A percentile compares a stretch with the other conserved stretches of the same genome.
These are phyloP conservation scores for Philotrypesis tridentata DNA, from an alignment of 1,140 invertebrate species.

Conservation along the genomic window DNA sequence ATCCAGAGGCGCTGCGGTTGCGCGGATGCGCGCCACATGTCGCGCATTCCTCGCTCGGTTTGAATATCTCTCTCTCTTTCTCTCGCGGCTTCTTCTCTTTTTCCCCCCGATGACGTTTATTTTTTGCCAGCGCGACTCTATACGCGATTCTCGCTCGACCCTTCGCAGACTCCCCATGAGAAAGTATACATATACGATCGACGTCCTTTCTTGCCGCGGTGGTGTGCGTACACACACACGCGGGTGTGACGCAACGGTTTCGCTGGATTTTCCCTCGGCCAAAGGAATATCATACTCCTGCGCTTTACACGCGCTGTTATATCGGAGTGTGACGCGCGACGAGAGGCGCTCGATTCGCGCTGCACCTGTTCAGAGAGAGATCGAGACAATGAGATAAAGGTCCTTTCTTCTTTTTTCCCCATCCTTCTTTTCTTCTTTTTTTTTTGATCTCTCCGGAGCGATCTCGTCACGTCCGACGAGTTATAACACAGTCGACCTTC, in stretches of 20 bases:
- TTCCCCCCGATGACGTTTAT: background rate
- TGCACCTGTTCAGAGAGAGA: too few relatives aligned
- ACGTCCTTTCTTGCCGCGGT: background rate
- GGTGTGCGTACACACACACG: too few relatives aligned
- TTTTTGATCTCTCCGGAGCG: too few relatives aligned
- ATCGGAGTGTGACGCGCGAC: too few relatives aligned
- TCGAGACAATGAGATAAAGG: too few relatives aligned
- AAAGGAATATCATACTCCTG: too few relatives aligned
- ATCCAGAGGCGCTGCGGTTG: conserved; percentile 5
- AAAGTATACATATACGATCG: background rate
- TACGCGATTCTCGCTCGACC: background rate
- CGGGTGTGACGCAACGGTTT: background rate
- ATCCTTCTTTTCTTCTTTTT: too few relatives aligned
- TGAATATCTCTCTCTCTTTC: conserved; percentile 25
- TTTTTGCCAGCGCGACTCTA: background rate
- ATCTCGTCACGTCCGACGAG: too few relatives aligned
- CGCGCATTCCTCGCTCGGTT: conserved; percentile 34
- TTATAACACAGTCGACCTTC: background rate
- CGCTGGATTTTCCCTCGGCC: too few relatives aligned
- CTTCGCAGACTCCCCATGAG: background rate
- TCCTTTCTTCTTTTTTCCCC: too few relatives aligned
- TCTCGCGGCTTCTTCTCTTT: background rate
- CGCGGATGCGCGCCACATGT: conserved; percentile 45
- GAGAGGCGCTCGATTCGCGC: too few relatives aligned
- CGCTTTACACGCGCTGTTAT: too few relatives aligned